phyloP scores from a whole-genome alignment of 2,113 vertebrate genomes.

The Apteryx owenii region DNA sequence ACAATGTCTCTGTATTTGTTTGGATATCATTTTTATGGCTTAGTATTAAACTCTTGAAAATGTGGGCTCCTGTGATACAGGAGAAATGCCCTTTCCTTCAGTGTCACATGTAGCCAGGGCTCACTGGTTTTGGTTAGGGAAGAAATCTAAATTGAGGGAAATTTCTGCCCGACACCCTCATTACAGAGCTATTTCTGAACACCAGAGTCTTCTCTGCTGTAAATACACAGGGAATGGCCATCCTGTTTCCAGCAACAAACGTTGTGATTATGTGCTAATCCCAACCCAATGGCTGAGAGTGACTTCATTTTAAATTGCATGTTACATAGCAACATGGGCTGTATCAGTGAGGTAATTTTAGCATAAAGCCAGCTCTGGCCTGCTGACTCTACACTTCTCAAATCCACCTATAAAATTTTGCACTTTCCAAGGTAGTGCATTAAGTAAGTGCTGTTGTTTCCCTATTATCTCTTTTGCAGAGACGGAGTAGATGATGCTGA shows the following conservation, averaged over 20 bases:
- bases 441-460: background rate
- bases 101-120: background rate
- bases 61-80: background rate
- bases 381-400: background rate
- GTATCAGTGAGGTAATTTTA: slow-evolving; percentile 26
- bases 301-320: slow-evolving; percentile 34
- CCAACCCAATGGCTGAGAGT: background rate
- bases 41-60: background rate
- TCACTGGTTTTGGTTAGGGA: slow-evolving; percentile 7
- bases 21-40: background rate
- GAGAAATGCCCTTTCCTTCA: background rate
- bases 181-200: slow-evolving; percentile 16
- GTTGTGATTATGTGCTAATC: slow-evolving; percentile 32
- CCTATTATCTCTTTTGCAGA: slow-evolving; percentile 74
- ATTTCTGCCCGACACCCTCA: background rate
- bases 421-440: background rate
- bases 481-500: slow-evolving; percentile 93
- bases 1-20: background rate
- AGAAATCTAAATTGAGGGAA: background rate
- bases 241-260: slow-evolving; percentile 13
- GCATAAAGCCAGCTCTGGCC: background rate
- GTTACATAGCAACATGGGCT: background rate
- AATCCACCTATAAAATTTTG: slow-evolving; percentile 10
- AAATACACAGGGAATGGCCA: background rate
- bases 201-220: background rate